Base-by-base conservation (phyloP, 2,797 vertebrate species). In the Leucoraja ocellata region DNA sequence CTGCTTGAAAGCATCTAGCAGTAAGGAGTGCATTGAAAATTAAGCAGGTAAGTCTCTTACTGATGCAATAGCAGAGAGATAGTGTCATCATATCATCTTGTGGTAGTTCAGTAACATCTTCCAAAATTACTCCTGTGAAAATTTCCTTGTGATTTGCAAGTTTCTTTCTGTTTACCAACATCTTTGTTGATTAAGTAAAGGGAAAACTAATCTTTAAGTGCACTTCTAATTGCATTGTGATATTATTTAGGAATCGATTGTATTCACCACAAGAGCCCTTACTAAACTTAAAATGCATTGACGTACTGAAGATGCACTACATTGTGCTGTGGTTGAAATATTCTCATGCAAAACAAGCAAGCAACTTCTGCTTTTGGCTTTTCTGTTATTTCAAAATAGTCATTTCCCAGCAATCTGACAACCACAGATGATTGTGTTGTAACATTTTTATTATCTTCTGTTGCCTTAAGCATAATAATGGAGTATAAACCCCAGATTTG, bases 381-480 rank as follows among this genome's bases (percentile, higher is more conserved):
- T 7, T 81, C 36, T 54, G 36, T 80, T 36, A 13, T 79, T 81
- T 81, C 18, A 18, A 81, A 54, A 21, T 46, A 81, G 4, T 58
- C 28, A 54, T 1, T 3, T 54, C 58, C 25, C 39, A 23, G 46
- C 80, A 65, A n/a, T 8, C 14, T 88, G 61, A 65, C n/a, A 88
- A 32, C 61, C 13, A 13, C 84, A 65, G 10, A 65, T 32, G 11
- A 10, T 88, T 11, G 21, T 11, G 18, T 88, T 32, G 61, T 8
- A 28, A 32, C 46, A 46, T 88, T 65, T 86, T 88, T 25, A 88
- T n/a, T 88, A 88, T 18, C 84, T 88, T 88, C 84, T 65, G 23
- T 86, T 86, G 54, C 83, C n/a, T 36, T 14, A 79, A 39, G 13
- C 32, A 1, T 80, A 80, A 4, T 14, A 39, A 39, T 39, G 32